Conservation (phyloP, 2,113 vertebrate genomes). For the Jacana jacana region DNA sequence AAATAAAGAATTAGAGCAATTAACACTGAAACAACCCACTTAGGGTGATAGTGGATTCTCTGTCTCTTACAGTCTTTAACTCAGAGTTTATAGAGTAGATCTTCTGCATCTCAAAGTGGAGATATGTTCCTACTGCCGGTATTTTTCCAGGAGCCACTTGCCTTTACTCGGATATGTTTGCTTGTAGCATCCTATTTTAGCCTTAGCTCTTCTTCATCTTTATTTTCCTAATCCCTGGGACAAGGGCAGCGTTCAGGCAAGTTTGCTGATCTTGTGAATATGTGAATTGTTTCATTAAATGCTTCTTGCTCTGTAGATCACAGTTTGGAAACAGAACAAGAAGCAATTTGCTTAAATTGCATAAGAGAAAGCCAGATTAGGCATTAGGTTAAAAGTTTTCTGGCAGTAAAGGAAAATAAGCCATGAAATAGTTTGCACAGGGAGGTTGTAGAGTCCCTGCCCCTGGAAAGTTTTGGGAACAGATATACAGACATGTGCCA, state of each 20-base stretch:
- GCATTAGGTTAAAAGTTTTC: slow-evolving; percentile 24
- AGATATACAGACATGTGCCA: background rate
- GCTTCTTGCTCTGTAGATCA: slow-evolving; percentile 13
- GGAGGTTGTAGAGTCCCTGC: background rate
- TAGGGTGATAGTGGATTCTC: background rate
- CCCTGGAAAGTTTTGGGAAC: background rate
- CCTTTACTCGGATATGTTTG: background rate
- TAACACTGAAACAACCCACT: background rate
- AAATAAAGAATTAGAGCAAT: background rate
- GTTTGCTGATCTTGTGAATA: slow-evolving; percentile 15
- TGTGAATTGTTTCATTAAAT: slow-evolving; percentile 34
- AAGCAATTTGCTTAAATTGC: slow-evolving; percentile 43
- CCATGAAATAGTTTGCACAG: background rate
- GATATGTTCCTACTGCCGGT: background rate
- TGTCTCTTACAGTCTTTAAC: background rate
- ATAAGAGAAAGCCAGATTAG: slow-evolving; percentile 23
- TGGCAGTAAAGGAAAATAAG: slow-evolving; percentile 19
- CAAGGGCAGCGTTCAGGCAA: background rate
- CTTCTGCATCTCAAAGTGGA: background rate
- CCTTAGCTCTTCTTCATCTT: slow-evolving; percentile 3
- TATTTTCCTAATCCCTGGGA: background rate
- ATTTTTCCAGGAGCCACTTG: background rate
- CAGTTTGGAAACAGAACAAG: slow-evolving; percentile 29
- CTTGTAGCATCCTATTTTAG: background rate
- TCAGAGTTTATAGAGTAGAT: background rate